Percentiles rank a stretch among this genome's conserved stretches.
Evolutionary conservation across 2,888 invertebrate species (phyloP).

Genomic region (Seladonia tumulorum): DNA sequence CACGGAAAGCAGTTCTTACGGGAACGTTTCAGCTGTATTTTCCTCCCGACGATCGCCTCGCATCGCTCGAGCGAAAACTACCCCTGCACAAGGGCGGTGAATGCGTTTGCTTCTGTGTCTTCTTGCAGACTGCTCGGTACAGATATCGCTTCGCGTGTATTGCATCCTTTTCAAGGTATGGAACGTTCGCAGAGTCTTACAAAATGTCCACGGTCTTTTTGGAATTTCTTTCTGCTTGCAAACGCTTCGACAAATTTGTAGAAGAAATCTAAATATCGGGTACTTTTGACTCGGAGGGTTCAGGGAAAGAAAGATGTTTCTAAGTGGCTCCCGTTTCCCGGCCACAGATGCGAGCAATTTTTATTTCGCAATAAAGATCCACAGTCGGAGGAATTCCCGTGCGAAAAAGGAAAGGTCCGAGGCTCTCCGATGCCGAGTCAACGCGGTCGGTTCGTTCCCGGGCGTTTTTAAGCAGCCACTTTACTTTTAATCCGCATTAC

Average conservation of each 20-base stretch:
- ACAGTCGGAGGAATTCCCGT: not conserved
- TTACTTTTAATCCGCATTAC: slow-evolving; percentile 22
- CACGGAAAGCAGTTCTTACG: not conserved
- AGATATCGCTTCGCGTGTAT: not conserved
- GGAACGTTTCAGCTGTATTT: not conserved
- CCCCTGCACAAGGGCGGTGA: not conserved
- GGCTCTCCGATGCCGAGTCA: not conserved
- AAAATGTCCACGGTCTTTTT: too few relatives aligned
- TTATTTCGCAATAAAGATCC: not conserved
- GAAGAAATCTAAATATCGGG: not conserved
- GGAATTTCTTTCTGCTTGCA: not conserved
- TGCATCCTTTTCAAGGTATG: too few relatives aligned
- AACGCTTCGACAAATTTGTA: too few relatives aligned
- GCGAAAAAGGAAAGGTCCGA: not conserved
- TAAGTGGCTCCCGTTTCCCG: not conserved
- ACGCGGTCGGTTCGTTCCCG: not conserved
- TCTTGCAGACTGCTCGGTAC: not conserved
- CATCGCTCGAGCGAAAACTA: not conserved
- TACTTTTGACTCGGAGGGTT: not conserved
- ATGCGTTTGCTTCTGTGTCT: not conserved
- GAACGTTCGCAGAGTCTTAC: not conserved
- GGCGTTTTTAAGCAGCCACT: not conserved
- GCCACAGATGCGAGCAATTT: not conserved
- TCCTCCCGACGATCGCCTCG: not conserved
- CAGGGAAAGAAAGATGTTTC: not conserved